A percentile compares a stretch with the other conserved stretches of the same genome.
phyloP scores from a whole-genome alignment of 2,113 vertebrate species.

The Sinocyclocheilus anshuiensis region DNA sequence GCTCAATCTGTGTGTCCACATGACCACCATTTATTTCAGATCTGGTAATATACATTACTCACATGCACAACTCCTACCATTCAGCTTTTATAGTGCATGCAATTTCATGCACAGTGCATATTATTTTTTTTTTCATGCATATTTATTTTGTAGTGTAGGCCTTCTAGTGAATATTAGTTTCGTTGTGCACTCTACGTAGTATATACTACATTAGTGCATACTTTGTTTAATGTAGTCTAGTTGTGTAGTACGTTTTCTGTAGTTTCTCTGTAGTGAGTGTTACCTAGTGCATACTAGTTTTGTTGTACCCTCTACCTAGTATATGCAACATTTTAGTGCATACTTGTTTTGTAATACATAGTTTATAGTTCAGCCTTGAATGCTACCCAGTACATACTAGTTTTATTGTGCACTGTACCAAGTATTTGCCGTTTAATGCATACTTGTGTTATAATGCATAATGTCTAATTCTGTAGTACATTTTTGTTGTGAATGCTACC shows the following conservation, averaged over 20 bases:
- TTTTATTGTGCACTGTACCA: neutral
- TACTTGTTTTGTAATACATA: neutral
- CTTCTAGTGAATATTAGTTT: neutral
- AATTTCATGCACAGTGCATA: neutral
- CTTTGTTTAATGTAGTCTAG: neutral
- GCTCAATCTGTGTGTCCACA: neutral
- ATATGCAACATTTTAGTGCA: neutral
- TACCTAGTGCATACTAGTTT: neutral
- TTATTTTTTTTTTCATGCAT: neutral
- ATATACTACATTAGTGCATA: neutral
- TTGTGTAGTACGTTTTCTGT: neutral
- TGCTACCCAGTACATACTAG: neutral
- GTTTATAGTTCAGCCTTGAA: neutral
- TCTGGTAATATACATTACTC: neutral
- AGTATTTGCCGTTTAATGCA: neutral
- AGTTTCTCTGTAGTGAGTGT: neutral
- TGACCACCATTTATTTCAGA: neutral
- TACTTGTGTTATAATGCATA: neutral
- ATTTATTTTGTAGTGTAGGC: neutral
- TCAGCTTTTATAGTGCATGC: neutral
- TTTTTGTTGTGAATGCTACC: neutral
- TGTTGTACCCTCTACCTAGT: neutral
- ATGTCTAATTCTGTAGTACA: neutral
- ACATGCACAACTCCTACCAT: neutral
- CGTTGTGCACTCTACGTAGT: neutral